Percentiles rank a stretch among this genome's conserved stretches.
Evolutionary conservation across 2,113 vertebrate genomes (phyloP).

Genomic region (Columbina picui): DNA sequence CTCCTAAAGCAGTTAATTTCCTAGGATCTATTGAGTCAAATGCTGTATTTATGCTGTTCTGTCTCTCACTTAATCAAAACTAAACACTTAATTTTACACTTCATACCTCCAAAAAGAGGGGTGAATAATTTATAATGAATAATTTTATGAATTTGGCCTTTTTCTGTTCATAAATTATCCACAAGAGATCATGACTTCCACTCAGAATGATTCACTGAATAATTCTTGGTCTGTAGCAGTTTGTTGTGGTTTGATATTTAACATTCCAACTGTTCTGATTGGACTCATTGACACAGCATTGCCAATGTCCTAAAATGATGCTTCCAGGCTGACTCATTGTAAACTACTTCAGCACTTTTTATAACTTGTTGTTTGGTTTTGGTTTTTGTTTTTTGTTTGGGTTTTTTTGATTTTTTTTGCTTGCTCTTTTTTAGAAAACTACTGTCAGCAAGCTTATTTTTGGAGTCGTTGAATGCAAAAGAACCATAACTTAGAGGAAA

Average conservation of each 20-base stretch:
- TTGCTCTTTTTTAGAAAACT: background rate
- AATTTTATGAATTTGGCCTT: constrained; percentile 47
- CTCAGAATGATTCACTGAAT: constrained; percentile 24
- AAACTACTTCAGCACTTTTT: background rate
- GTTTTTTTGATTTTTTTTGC: background rate
- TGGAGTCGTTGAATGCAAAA: background rate
- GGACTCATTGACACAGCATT: background rate
- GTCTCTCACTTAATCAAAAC: constrained; percentile 55
- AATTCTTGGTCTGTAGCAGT: background rate
- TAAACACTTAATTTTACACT: constrained; percentile 58
- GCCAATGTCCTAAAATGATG: background rate
- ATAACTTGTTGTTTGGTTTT: too few relatives aligned
- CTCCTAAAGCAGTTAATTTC: constrained; percentile 37
- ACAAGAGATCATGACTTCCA: constrained; percentile 24
- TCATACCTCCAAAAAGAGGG: constrained; percentile 30
- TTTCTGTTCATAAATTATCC: constrained; percentile 55
- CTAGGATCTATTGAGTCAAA: constrained; percentile 30
- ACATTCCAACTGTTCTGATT: constrained; percentile 14
- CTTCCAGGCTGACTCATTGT: background rate
- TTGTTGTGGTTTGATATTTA: constrained; percentile 23
- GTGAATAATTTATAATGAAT: constrained; percentile 57
- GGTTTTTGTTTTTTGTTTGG: too few relatives aligned
- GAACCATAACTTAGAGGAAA: background rate
- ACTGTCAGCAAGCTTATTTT: constrained; percentile 23
- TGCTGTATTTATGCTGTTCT: constrained; percentile 43